phyloP scores from a whole-genome alignment of 2,888 invertebrate genomes.

The Meandrusa payeni region DNA sequence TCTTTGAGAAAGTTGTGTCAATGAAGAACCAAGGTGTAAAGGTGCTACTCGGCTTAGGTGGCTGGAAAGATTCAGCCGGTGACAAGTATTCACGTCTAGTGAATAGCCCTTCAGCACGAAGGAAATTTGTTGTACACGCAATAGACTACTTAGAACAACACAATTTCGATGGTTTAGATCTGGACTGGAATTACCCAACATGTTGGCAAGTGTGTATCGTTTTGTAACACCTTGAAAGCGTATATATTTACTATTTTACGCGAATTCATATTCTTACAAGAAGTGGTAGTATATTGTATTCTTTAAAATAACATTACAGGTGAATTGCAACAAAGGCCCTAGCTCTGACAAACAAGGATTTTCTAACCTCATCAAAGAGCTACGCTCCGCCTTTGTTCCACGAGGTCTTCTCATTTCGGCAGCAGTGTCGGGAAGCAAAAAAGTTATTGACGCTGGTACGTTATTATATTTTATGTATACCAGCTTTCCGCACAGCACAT shows the following conservation, averaged over 20 bases:
- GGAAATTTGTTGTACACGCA: constrained; percentile 87
- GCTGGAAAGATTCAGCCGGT: constrained; percentile 96
- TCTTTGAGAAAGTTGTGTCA: constrained; percentile 91
- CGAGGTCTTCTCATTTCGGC: constrained; percentile 88
- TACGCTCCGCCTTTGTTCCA: constrained; percentile 85
- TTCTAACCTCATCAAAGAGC: constrained; percentile 86
- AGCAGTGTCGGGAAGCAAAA: constrained; percentile 92
- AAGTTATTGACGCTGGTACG: constrained; percentile 89
- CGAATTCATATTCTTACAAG: no score
- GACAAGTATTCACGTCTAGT: constrained; percentile 93
- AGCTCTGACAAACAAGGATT: constrained; percentile 90
- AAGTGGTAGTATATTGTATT: no score
- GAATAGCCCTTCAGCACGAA: constrained; percentile 85
- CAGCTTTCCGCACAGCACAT: no score
- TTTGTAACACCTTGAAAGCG: no score
- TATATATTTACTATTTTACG: no score
- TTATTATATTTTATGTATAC: no score
- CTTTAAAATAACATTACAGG: no score
- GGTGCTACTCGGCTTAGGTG: constrained; percentile 93
- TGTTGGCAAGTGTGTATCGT: constrained; percentile 88
- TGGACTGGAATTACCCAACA: constrained; percentile 97
- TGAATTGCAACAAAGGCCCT: constrained; percentile 91
- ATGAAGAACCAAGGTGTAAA: constrained; percentile 87
- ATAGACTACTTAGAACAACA: constrained; percentile 89
- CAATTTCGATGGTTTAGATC: constrained; percentile 93